Conservation (phyloP, 2,113 vertebrate species). For the Tiliqua scincoides region DNA sequence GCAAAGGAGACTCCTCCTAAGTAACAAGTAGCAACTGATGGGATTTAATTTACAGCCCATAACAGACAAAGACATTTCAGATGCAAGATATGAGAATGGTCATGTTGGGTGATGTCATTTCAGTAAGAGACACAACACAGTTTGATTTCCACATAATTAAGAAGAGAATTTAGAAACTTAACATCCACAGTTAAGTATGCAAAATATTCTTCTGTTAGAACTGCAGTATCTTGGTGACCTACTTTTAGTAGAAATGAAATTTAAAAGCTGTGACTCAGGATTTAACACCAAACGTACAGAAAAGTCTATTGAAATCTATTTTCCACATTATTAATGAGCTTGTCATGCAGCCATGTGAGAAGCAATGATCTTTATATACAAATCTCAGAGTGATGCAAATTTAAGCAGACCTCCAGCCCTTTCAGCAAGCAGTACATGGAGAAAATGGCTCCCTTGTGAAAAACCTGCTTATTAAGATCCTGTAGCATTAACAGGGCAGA, state of each 20-base stretch:
- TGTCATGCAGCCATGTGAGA: neutral
- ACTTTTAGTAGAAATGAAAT: constrained; percentile 1
- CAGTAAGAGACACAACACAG: neutral
- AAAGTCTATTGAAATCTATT: constrained; percentile 5
- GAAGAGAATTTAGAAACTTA: neutral
- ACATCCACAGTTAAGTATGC: neutral
- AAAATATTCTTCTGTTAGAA: neutral
- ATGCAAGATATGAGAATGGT: neutral
- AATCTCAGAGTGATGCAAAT: constrained; percentile 10
- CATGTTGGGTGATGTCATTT: neutral
- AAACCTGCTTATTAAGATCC: neutral
- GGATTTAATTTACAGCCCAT: neutral
- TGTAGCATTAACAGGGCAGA: neutral
- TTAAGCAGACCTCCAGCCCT: neutral
- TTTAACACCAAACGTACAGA: constrained; percentile 4
- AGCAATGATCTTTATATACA: neutral
- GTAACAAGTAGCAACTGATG: neutral
- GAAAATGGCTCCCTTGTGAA: too few relatives aligned
- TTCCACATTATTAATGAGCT: neutral
- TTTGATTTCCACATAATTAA: neutral
- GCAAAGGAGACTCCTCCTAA: neutral
- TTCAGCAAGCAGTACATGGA: neutral
- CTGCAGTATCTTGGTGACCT: neutral
- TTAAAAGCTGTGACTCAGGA: constrained; percentile 11
- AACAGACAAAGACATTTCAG: neutral